Evolutionary conservation across 37 sponge, comb jelly and placozoan species (phyloP).

Genomic region (Halichondria panicea): DNA sequence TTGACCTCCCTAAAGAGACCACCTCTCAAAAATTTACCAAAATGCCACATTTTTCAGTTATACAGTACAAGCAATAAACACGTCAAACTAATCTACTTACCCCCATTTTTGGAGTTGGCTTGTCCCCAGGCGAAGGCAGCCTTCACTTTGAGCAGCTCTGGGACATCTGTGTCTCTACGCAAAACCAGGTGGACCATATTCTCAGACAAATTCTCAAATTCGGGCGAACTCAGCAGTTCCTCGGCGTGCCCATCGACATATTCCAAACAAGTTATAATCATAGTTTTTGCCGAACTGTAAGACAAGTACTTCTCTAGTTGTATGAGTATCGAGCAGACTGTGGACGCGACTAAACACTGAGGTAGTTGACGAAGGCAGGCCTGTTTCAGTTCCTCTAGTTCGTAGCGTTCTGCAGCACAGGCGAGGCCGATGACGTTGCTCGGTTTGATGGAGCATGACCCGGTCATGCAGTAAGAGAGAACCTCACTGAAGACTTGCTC

Average conservation of each 20-base stretch:
- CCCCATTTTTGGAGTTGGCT: conserved; percentile 43
- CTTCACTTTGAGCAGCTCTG: conserved; percentile 82
- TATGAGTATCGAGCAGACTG: conserved; percentile 66
- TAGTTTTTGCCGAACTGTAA: conserved; percentile 71
- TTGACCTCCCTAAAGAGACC: no score
- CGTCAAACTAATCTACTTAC: neutral
- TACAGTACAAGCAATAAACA: neutral
- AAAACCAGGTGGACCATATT: conserved; percentile 77
- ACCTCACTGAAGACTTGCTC: conserved; percentile 72
- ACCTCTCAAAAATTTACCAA: neutral
- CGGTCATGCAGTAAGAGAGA: conserved; percentile 78
- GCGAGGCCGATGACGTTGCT: conserved; percentile 77
- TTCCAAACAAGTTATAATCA: conserved; percentile 71
- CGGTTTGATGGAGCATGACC: conserved; percentile 65
- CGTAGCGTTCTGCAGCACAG: conserved; percentile 83
- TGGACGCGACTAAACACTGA: conserved; percentile 47
- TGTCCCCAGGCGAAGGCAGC: conserved; percentile 93
- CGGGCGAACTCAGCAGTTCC: conserved; percentile 51
- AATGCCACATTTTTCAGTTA: neutral
- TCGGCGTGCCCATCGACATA: conserved; percentile 78
- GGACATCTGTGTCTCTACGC: conserved; percentile 52
- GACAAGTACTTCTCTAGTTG: conserved; percentile 77
- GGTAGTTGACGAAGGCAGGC: conserved; percentile 77
- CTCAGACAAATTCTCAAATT: conserved; percentile 67
- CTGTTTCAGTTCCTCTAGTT: conserved; percentile 77